phyloP scores from a whole-genome alignment of 2,113 vertebrate genomes.

The Pseudonaja textilis region DNA sequence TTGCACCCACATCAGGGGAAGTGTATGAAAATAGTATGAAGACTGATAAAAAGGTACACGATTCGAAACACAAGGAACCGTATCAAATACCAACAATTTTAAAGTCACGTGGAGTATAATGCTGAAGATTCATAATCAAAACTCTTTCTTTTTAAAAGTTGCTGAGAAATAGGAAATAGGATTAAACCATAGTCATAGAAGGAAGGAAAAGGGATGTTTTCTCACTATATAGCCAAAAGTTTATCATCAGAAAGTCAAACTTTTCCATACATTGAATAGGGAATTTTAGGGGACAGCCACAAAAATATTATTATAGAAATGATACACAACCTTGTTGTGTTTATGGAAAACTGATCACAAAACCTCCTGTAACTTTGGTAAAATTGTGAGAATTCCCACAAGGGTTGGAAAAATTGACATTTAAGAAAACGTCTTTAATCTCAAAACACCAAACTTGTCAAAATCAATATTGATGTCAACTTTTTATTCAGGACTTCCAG shows the following conservation, averaged over 20 bases:
- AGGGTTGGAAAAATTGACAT: background rate
- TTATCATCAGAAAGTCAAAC: background rate
- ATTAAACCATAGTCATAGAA: background rate
- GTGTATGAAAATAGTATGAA: background rate
- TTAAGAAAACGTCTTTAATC: background rate
- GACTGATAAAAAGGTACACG: background rate
- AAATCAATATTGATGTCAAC: background rate
- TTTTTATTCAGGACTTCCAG: background rate
- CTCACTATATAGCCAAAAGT: background rate
- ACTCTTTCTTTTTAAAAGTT: background rate
- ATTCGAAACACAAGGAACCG: background rate
- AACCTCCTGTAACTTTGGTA: background rate
- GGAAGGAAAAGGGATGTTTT: background rate
- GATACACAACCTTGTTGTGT: background rate
- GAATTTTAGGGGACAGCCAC: background rate
- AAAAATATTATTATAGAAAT: background rate
- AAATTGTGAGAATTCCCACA: background rate
- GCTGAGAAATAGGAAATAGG: background rate
- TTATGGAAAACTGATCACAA: background rate
- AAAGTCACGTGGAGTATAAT: background rate
- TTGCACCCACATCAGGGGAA: background rate
- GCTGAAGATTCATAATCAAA: background rate
- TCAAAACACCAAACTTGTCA: background rate
- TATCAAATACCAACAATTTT: background rate
- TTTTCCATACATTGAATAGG: background rate